Evolutionary conservation across 2,113 vertebrate genomes (phyloP).

Genomic region (Anhinga rufa): DNA sequence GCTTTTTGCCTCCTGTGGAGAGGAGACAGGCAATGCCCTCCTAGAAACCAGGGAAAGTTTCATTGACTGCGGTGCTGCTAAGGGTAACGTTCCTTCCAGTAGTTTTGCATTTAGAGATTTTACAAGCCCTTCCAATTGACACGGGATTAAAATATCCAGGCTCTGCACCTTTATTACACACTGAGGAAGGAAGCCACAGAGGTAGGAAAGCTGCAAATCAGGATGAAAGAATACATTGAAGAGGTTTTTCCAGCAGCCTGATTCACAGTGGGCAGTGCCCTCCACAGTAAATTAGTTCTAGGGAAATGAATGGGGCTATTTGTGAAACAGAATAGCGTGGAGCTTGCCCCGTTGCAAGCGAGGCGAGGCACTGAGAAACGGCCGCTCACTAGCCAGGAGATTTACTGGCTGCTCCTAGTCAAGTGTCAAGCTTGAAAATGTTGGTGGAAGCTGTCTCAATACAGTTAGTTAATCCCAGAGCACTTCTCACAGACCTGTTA

Average conservation of each 20-base stretch:
- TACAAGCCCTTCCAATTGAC: not conserved
- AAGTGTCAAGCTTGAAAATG: not conserved
- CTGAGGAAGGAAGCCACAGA: not conserved
- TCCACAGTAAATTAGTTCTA: not conserved
- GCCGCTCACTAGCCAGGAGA: not conserved
- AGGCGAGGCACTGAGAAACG: not conserved
- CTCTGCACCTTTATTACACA: not conserved
- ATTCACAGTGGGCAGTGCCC: not conserved
- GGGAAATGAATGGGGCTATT: conserved; percentile 3
- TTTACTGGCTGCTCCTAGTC: not conserved
- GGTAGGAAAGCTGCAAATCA: not conserved
- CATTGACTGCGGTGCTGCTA: not conserved
- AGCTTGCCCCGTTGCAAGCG: not conserved
- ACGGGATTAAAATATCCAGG: not conserved
- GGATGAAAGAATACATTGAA: not conserved
- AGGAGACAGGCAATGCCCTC: not conserved
- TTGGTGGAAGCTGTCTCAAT: not conserved
- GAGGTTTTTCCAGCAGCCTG: conserved; percentile 7
- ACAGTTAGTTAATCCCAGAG: not conserved
- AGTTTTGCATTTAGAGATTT: not conserved
- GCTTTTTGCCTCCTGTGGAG: not conserved
- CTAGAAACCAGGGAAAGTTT: not conserved
- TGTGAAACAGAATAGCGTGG: not conserved
- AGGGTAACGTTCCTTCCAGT: not conserved
- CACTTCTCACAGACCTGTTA: not conserved